Evolutionary conservation across 2,888 invertebrate genomes (phyloP), one percentile per base, ranked within the genome.

Genomic region (Iphiclides podalirius): DNA sequence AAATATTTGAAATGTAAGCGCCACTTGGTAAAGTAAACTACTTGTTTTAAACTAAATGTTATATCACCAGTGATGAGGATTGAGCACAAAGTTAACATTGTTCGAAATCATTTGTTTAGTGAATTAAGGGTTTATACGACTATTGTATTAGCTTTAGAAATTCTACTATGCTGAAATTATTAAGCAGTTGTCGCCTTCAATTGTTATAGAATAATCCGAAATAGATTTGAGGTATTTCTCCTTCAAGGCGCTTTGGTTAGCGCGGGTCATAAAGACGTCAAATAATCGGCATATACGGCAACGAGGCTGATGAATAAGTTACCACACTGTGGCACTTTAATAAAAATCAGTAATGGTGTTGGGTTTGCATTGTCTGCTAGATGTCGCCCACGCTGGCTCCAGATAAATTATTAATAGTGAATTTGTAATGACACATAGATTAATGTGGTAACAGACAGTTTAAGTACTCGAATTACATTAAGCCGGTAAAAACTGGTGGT

Each of bases 341-440:
- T 77, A 81, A 84, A 82, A 79, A 78, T 73, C 71, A 63, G 72
- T 70, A 72, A 75, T 75, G 67, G 70, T 61, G 73, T 68, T 64
- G 50, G 72, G 73, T 82, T 84, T 84, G 84, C 83, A 80, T 82
- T 67, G 60, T 44, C 44, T 49, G 41, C 17, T 26, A 38, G 55
- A 60, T 55, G 60, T 57, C 80, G 63, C 86, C 86, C 77, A 85
- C 86, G 73, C 69, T 44, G 75, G 78, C 80, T 80, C 86, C 67
- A 83, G 75, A 83, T 87, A 86, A 86, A 86, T 86, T 86, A 86
- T 87, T 85, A 84, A 85, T 87, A 78, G 70, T 74, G 86, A 78
- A 85, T 87, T 82, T 76, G 75, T 84, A 87, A 86, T 83, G 79
- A 79, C 60, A 56, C 72, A 61, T 62, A 78, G 79, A 82, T 56